Conservation (phyloP, 2,888 invertebrate genomes). For the Philopedon plagiatum region DNA sequence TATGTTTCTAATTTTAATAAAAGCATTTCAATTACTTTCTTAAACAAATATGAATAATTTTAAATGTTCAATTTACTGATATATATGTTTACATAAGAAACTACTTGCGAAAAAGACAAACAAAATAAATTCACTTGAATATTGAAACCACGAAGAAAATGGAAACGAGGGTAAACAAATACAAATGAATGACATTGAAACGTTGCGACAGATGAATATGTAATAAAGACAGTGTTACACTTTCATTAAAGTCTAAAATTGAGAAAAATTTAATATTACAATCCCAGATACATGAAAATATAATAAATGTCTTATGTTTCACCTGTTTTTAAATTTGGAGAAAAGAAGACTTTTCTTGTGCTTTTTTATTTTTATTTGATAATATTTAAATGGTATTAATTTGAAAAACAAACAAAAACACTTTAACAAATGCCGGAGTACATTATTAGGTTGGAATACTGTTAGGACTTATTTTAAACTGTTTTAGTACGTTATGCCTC, state of each 20-base stretch:
- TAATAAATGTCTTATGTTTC: not conserved
- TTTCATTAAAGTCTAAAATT: not conserved
- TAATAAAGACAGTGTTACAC: not conserved
- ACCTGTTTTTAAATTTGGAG: not conserved
- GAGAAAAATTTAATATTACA: not conserved
- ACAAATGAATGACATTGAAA: slow-evolving; percentile 8
- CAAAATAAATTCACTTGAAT: not conserved
- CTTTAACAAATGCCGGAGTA: not conserved
- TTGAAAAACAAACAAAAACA: not conserved
- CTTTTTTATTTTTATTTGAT: not conserved
- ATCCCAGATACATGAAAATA: not conserved
- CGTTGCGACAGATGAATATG: not conserved
- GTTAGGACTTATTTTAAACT: too few relatives aligned
- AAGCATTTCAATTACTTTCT: too few relatives aligned
- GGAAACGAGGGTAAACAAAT: not conserved
- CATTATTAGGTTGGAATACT: too few relatives aligned
- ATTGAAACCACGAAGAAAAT: not conserved
- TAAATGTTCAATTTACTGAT: not conserved
- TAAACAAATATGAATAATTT: not conserved
- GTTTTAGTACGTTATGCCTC: too few relatives aligned
- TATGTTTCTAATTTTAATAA: too few relatives aligned
- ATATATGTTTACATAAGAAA: not conserved
- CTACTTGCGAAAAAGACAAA: not conserved
- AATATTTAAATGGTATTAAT: not conserved
- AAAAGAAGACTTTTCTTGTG: not conserved